phyloP scores from a whole-genome alignment of 2,113 vertebrate species.

The Mastomys natalensis region DNA sequence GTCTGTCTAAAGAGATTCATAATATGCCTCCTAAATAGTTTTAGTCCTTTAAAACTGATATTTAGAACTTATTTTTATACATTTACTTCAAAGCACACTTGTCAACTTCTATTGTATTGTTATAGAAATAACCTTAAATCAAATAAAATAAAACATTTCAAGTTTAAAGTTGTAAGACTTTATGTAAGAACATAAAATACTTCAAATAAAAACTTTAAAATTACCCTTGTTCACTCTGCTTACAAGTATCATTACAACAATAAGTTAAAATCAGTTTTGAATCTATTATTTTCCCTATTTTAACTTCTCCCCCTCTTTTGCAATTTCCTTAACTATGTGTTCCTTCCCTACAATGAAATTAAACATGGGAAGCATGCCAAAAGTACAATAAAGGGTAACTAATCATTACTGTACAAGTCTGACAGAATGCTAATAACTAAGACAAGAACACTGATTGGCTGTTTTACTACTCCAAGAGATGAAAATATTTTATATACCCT shows the following conservation, averaged over 20 bases:
- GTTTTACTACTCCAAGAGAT: slow-evolving; percentile 42
- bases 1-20: slow-evolving; percentile 10
- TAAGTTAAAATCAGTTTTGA: slow-evolving; percentile 72
- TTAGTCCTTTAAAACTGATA: slow-evolving; percentile 17
- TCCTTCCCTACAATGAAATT: slow-evolving; percentile 80
- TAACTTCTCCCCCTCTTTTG: slow-evolving; percentile 74
- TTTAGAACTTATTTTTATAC: slow-evolving; percentile 45
- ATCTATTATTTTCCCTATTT: slow-evolving; percentile 77
- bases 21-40: slow-evolving; percentile 2
- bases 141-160: slow-evolving; percentile 46
- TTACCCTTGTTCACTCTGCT: slow-evolving; percentile 30
- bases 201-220: slow-evolving; percentile 60
- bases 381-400: slow-evolving; percentile 83
- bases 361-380: slow-evolving; percentile 83
- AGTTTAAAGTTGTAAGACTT: slow-evolving; percentile 41
- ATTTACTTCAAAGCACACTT: slow-evolving; percentile 46
- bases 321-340: slow-evolving; percentile 83
- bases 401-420: slow-evolving; percentile 82
- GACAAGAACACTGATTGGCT: slow-evolving; percentile 71
- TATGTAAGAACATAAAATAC: slow-evolving; percentile 41
- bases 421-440: slow-evolving; percentile 82
- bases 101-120: neutral
- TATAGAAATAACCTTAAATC: slow-evolving; percentile 52
- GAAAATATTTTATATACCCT: slow-evolving; percentile 46
- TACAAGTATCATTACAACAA: slow-evolving; percentile 62